These are phyloP conservation scores for Mesoclemmys tuberculata DNA, from an alignment of 2,113 vertebrate genomes.

Conservation along the genomic window DNA sequence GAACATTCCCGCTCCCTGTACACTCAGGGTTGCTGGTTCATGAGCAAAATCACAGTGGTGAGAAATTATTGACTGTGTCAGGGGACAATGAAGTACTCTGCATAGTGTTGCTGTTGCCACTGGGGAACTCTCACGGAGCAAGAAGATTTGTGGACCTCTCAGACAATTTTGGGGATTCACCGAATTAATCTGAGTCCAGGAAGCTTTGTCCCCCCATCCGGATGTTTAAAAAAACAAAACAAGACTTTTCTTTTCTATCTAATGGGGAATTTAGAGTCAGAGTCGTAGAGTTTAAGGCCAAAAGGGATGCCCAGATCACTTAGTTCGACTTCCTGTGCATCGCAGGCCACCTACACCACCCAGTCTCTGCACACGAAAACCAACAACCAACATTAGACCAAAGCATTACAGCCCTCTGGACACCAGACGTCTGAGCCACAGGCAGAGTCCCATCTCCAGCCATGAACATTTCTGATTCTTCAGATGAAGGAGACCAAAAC, in stretches of 20 bases:
- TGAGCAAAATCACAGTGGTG: not conserved
- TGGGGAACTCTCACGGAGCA: not conserved
- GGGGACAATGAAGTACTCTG: not conserved
- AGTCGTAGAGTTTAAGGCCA: not conserved
- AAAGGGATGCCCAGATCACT: too few species aligned
- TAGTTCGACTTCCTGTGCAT: too few species aligned
- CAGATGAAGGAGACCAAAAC: too few species aligned
- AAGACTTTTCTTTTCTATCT: not conserved
- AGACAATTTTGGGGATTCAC: slow-evolving; percentile 11
- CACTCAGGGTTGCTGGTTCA: not conserved
- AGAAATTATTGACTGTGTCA: slow-evolving; percentile 9
- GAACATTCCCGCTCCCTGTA: not conserved
- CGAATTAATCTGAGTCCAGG: not conserved
- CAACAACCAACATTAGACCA: not conserved
- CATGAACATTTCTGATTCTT: too few species aligned
- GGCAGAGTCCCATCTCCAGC: not conserved
- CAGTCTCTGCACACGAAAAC: too few species aligned
- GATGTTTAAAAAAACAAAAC: not conserved
- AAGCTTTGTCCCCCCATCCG: not conserved
- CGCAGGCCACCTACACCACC: too few species aligned
- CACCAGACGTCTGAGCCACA: not conserved
- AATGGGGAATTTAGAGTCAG: not conserved
- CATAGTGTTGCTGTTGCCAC: slow-evolving; percentile 1
- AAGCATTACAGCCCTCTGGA: not conserved
- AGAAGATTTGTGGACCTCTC: slow-evolving; percentile 9